Conservation (phyloP, 2,888 invertebrate species). For the Torymus texanus region DNA sequence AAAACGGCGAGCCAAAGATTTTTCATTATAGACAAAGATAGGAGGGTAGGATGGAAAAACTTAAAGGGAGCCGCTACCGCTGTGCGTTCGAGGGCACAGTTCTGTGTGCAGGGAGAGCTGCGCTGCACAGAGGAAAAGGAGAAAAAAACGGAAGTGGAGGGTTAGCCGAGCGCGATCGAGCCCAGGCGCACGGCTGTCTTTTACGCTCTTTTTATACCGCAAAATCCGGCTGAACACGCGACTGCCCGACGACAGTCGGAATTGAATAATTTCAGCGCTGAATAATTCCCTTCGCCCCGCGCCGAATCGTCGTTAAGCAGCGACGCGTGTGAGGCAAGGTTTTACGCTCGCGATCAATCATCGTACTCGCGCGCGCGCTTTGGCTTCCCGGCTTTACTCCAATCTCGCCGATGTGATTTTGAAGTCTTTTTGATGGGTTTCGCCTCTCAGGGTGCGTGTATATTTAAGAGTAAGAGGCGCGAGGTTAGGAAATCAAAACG, state of each 20-base stretch:
- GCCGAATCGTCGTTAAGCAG: background rate
- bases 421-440: conserved; percentile 19
- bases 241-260: conserved; percentile 21
- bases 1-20: conserved; percentile 17
- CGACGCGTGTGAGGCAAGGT: background rate
- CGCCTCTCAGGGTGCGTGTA: background rate
- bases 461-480: background rate
- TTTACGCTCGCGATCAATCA: conserved; percentile 37
- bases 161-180: conserved; percentile 22
- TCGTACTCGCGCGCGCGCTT: background rate
- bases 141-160: background rate
- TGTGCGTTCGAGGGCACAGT: no score
- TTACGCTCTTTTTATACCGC: conserved; percentile 46
- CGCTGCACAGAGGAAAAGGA: background rate
- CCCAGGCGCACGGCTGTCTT: conserved; percentile 20
- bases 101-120: background rate
- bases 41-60: background rate
- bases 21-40: conserved; percentile 23
- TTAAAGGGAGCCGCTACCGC: background rate
- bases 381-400: background rate
- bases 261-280: conserved; percentile 50
- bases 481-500: no score
- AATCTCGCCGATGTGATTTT: conserved; percentile 14
- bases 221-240: conserved; percentile 19
- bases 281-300: conserved; percentile 21